Evolutionary conservation across 1,140 invertebrate genomes (phyloP).

Genomic region (Phymastichus coffea): DNA sequence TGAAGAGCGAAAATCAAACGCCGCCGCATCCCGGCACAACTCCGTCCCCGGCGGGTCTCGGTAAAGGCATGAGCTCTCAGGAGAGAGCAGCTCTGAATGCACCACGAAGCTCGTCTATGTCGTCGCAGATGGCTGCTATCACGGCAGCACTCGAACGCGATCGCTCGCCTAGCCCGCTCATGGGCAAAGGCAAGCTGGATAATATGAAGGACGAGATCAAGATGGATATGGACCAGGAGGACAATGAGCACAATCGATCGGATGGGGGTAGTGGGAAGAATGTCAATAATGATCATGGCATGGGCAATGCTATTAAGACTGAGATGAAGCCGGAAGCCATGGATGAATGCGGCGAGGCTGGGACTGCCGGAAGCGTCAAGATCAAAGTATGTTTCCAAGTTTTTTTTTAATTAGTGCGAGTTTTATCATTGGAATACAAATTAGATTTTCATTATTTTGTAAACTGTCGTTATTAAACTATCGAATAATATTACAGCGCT

Average conservation of each 20-base stretch:
- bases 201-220: conserved; percentile 70
- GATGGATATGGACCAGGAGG: conserved; percentile 64
- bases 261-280: conserved; percentile 60
- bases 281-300: conserved; percentile 62
- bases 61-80: conserved; percentile 57
- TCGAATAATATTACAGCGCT: no score
- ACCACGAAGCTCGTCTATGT: conserved; percentile 59
- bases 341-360: conserved; percentile 51
- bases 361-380: not conserved
- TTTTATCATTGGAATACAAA: no score
- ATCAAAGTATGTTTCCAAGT: no score
- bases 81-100: conserved; percentile 55
- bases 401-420: no score
- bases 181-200: conserved; percentile 66
- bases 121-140: conserved; percentile 71
- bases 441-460: no score
- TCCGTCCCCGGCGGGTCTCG: conserved; percentile 50
- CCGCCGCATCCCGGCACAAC: conserved; percentile 53
- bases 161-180: conserved; percentile 66
- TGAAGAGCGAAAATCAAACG: conserved; percentile 48
- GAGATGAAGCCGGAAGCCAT: conserved; percentile 71
- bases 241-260: conserved; percentile 50
- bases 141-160: conserved; percentile 67
- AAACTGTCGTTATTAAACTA: no score
- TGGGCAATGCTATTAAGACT: conserved; percentile 58